These are phyloP conservation scores for Lottia scabra DNA, from an alignment of 2,888 invertebrate genomes.

Conservation along the genomic window DNA sequence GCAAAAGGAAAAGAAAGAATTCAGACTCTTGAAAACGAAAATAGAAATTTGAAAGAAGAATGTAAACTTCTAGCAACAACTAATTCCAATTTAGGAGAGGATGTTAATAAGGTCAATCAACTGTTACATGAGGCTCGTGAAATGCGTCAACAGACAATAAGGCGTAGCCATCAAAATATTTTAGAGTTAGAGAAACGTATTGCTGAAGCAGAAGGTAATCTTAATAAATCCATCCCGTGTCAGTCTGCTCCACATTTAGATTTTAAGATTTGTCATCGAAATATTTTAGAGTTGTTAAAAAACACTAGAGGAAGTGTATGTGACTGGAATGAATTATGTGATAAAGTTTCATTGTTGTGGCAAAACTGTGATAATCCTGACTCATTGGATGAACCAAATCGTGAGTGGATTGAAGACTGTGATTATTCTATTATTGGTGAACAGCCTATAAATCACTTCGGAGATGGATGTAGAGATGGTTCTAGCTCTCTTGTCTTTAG, in stretches of 20 bases:
- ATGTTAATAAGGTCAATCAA: not conserved
- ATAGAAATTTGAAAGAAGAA: conserved; percentile 20
- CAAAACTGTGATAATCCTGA: conserved; percentile 8
- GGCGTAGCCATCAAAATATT: not conserved
- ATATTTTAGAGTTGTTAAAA: not conserved
- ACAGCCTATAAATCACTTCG: conserved; percentile 34
- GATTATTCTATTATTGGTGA: conserved; percentile 43
- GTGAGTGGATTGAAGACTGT: conserved; percentile 43
- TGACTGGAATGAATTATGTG: not conserved
- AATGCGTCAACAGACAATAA: not conserved
- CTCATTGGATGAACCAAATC: conserved; percentile 31
- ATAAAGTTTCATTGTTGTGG: not conserved
- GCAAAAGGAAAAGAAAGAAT: conserved; percentile 36
- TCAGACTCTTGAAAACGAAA: conserved; percentile 27
- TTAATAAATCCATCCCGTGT: not conserved
- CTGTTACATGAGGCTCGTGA: not conserved
- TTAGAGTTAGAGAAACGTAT: not conserved
- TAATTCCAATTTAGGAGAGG: conserved; percentile 23
- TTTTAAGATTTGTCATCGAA: not conserved
- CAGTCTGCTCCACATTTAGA: not conserved
- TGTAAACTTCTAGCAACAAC: conserved; percentile 17
- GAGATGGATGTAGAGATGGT: conserved; percentile 25
- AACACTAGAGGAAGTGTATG: not conserved
- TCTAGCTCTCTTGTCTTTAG: conserved; percentile 36
- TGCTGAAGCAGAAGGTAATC: not conserved